Percentiles rank a stretch among this genome's conserved stretches.
These are phyloP conservation scores for Subacronicta megacephala DNA, from an alignment of 2,888 invertebrate genomes.

Conservation along the genomic window DNA sequence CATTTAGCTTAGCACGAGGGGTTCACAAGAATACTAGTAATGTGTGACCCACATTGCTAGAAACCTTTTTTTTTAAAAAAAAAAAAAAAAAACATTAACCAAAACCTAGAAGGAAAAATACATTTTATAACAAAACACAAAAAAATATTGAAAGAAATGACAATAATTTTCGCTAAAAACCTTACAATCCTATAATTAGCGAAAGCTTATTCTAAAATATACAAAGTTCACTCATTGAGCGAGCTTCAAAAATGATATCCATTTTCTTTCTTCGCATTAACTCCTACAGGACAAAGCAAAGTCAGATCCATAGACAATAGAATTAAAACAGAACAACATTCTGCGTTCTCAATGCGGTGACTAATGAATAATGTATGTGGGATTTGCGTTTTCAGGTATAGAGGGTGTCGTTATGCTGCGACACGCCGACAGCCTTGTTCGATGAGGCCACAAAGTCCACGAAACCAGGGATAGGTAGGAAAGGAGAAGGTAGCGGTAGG, in stretches of 20 bases:
- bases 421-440: slow-evolving; percentile 49
- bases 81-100: no score
- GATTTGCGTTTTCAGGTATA: slow-evolving; percentile 56
- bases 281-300: slow-evolving; percentile 10
- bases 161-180: no score
- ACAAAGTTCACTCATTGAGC: neutral
- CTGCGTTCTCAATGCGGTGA: slow-evolving; percentile 45
- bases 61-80: no score
- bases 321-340: slow-evolving; percentile 49
- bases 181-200: no score
- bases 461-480: slow-evolving; percentile 10
- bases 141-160: no score
- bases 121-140: no score
- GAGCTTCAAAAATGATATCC: neutral
- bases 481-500: no score
- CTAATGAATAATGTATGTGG: slow-evolving; percentile 61
- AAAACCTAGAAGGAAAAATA: no score
- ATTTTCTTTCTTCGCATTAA: no score
- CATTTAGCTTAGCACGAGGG: no score
- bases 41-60: no score
- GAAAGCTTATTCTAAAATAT: neutral
- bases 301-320: slow-evolving; percentile 25
- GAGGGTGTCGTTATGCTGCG: slow-evolving; percentile 49
- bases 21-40: no score
- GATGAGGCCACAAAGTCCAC: slow-evolving; percentile 19